phyloP scores from a whole-genome alignment of 2,888 invertebrate genomes.

The Amiota mariae region DNA sequence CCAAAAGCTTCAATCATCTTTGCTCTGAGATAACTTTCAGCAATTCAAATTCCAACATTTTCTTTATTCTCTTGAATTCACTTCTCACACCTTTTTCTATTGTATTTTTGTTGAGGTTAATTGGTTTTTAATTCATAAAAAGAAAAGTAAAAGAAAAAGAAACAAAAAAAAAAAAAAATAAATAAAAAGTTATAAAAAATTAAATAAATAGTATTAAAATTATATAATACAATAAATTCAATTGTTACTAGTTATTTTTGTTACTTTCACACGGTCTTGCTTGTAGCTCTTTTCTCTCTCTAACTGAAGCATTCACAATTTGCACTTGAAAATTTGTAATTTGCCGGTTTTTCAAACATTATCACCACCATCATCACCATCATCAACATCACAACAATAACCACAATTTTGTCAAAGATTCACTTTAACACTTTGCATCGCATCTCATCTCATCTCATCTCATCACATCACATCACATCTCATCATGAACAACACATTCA shows the following conservation, averaged over 20 bases:
- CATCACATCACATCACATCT: too few species aligned
- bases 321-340: constrained; percentile 12
- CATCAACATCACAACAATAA: too few species aligned
- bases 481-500: constrained; percentile 44
- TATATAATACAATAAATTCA: not conserved
- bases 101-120: not conserved
- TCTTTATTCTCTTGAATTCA: constrained; percentile 20
- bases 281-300: not conserved
- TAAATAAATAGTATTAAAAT: not conserved
- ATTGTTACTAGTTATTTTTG: not conserved
- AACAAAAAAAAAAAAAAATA: too few species aligned
- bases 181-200: too few species aligned
- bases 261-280: not conserved
- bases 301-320: not conserved
- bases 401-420: not conserved
- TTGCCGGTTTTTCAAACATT: constrained; percentile 4
- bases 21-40: constrained; percentile 32
- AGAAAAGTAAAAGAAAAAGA: too few species aligned
- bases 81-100: not conserved
- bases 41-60: too few species aligned
- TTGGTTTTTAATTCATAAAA: not conserved
- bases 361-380: too few species aligned
- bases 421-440: constrained; percentile 9
- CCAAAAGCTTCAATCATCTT: constrained; percentile 74
- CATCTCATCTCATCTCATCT: too few species aligned